A percentile compares a stretch with the other conserved stretches of the same genome.
Evolutionary conservation across 2,113 vertebrate genomes (phyloP).

Genomic region (Labeo catla): DNA sequence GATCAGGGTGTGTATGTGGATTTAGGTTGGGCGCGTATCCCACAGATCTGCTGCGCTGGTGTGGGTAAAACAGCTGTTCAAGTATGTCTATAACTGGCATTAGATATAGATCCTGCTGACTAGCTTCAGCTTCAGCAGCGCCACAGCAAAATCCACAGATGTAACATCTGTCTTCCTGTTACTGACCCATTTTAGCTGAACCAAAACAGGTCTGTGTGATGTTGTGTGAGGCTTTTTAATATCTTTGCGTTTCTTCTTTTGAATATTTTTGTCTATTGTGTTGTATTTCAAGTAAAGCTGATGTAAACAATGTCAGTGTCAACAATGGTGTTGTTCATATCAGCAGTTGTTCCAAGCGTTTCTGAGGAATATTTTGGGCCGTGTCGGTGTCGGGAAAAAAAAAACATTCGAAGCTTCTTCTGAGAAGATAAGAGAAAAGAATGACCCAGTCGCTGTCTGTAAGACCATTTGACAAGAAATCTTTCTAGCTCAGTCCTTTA

Average conservation of each 20-base stretch:
- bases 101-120: background rate
- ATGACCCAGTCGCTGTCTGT: background rate
- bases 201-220: background rate
- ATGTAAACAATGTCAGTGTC: background rate
- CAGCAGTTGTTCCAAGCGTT: too few species aligned
- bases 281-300: background rate
- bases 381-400: background rate
- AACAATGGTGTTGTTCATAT: background rate
- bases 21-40: background rate
- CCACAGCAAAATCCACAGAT: background rate
- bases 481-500: background rate
- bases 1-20: slow-evolving; percentile 33
- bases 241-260: slow-evolving; percentile 4
- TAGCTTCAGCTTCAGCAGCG: background rate
- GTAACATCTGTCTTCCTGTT: background rate
- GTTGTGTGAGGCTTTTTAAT: background rate
- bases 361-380: background rate
- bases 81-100: background rate
- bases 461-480: background rate
- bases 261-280: background rate
- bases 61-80: slow-evolving; percentile 21
- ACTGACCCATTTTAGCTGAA: background rate
- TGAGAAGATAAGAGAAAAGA: background rate
- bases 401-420: background rate
- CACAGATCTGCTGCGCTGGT: slow-evolving; percentile 11